phyloP scores from a whole-genome alignment of 2,113 vertebrate species.

The Hippocampus barbouri region DNA sequence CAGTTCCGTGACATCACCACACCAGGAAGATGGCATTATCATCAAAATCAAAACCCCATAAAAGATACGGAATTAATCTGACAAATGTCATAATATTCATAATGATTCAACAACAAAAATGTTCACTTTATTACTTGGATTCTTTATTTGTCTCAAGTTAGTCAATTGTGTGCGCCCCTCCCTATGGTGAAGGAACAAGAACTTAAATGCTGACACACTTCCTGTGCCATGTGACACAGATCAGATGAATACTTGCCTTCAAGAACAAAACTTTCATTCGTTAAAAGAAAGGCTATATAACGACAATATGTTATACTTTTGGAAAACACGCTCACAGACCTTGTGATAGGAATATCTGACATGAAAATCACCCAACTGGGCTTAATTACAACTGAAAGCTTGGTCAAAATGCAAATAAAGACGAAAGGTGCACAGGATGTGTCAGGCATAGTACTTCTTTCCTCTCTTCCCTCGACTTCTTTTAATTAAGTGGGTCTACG shows the following conservation, averaged over 20 bases:
- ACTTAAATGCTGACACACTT: slow-evolving; percentile 69
- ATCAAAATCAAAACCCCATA: slow-evolving; percentile 2
- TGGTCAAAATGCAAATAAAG: neutral
- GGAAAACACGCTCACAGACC: slow-evolving; percentile 10
- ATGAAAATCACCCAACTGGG: neutral
- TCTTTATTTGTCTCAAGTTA: slow-evolving; percentile 34
- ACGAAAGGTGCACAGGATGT: neutral
- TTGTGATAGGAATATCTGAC: slow-evolving; percentile 18
- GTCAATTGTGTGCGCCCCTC: slow-evolving; percentile 27
- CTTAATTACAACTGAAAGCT: neutral
- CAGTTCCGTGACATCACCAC: neutral
- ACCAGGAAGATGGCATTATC: slow-evolving; percentile 3
- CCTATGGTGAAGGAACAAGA: slow-evolving; percentile 46
- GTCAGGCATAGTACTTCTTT: neutral
- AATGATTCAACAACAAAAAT: no score
- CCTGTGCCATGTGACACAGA: slow-evolving; percentile 65
- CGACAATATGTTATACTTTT: slow-evolving; percentile 8
- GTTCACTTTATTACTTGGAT: slow-evolving; percentile 27
- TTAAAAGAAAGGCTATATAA: slow-evolving; percentile 13
- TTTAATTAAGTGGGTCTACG: neutral
- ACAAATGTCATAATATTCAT: no score
- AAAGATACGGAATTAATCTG: neutral
- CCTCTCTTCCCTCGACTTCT: neutral
- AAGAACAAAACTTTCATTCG: slow-evolving; percentile 40
- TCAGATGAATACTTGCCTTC: slow-evolving; percentile 58